Evolutionary conservation across 2,888 invertebrate genomes (phyloP).

Genomic region (Amitus sp.): DNA sequence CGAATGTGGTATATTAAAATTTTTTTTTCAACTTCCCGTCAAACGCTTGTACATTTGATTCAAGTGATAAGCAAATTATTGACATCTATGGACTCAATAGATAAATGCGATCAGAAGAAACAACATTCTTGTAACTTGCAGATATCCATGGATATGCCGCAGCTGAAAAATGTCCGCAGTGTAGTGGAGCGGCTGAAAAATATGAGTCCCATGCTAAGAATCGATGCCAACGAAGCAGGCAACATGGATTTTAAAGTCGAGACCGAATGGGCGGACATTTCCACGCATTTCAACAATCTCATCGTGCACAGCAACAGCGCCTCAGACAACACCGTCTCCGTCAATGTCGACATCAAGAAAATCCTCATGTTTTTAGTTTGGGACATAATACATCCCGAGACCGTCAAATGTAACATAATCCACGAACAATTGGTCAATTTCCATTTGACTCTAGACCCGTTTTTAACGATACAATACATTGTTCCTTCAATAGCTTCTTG

Average conservation of each 20-base stretch:
- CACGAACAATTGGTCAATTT: slow-evolving; percentile 80
- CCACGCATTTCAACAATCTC: slow-evolving; percentile 83
- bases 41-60: too few species aligned
- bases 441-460: slow-evolving; percentile 77
- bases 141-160: slow-evolving; percentile 83
- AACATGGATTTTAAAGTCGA: slow-evolving; percentile 79
- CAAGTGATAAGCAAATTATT: too few species aligned
- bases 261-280: slow-evolving; percentile 82
- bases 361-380: slow-evolving; percentile 82
- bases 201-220: slow-evolving; percentile 76
- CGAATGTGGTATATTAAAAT: too few species aligned
- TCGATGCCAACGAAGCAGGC: slow-evolving; percentile 80
- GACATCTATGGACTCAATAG: too few species aligned
- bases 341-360: slow-evolving; percentile 81
- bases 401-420: slow-evolving; percentile 81
- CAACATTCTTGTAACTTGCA: too few species aligned
- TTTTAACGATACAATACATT: slow-evolving; percentile 83
- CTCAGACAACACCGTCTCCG: slow-evolving; percentile 64
- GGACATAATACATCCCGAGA: slow-evolving; percentile 79
- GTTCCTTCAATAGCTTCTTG: slow-evolving; percentile 72
- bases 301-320: slow-evolving; percentile 69
- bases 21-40: too few species aligned
- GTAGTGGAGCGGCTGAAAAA: slow-evolving; percentile 87
- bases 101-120: too few species aligned
- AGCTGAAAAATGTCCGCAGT: slow-evolving; percentile 78